Evolutionary conservation across 1,140 invertebrate genomes (phyloP).

Genomic region (Tetramorium alpestre): DNA sequence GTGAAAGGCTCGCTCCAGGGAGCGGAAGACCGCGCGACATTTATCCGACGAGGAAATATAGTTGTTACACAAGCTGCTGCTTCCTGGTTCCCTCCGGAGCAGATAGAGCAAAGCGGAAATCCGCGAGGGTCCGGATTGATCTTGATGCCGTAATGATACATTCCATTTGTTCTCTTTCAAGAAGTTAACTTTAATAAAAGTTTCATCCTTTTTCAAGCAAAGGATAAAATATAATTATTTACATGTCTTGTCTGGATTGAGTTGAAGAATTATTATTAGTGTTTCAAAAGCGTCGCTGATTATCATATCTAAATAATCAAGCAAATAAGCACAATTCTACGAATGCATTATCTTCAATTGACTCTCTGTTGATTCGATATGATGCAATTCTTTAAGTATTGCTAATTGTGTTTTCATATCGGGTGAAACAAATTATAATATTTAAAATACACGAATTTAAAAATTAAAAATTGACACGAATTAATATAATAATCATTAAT

Average conservation of each 20-base stretch:
- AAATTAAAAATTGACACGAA: neutral
- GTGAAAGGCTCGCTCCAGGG: slow-evolving; percentile 45
- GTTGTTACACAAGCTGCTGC: slow-evolving; percentile 56
- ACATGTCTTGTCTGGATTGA: neutral
- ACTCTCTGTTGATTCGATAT: neutral
- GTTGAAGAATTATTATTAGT: neutral
- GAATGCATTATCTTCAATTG: slow-evolving; percentile 1
- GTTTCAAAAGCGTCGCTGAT: neutral
- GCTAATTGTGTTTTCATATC: neutral
- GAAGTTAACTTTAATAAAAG: neutral
- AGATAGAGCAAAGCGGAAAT: slow-evolving; percentile 15
- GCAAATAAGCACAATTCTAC: neutral
- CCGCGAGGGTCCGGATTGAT: neutral
- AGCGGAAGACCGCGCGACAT: slow-evolving; percentile 44
- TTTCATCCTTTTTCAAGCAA: neutral
- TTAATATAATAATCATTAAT: neutral
- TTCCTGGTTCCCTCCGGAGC: slow-evolving; percentile 27
- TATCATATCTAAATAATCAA: neutral
- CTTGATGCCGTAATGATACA: neutral
- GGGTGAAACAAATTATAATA: neutral
- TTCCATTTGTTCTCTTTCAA: neutral
- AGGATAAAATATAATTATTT: neutral
- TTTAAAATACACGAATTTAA: too few relatives aligned
- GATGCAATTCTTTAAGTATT: neutral
- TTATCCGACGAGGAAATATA: slow-evolving; percentile 50